Base-by-base conservation (phyloP, 2,113 vertebrate genomes). In the Etia nguti region DNA sequence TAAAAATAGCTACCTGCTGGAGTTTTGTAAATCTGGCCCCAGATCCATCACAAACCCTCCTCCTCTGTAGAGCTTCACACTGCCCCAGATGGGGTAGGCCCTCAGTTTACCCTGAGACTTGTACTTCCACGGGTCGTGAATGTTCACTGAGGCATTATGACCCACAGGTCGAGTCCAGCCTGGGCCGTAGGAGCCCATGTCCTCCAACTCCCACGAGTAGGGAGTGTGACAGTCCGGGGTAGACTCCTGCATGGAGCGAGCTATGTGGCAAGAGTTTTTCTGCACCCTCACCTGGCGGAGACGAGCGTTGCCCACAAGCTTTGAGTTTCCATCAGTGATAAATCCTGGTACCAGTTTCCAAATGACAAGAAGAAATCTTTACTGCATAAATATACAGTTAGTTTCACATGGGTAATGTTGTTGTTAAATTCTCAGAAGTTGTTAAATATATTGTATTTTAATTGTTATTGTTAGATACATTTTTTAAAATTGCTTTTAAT, bases 271-370 rank as follows among this genome's bases (percentile, higher is more conserved):
- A 20, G 96, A 97, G 86, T 94, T 92, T 86, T 95, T 96, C 89
- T 85, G 96, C 79, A 99, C 97, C 90, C 98, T 97, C 79, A 98
- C 95, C 95, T 99, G 98, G 36, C 97, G 97, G 83, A 99, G 94
- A 84, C 97, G 97, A 65, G 97, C 97, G 9, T 96, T 97, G 10
- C 98, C 98, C 70, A 99, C 97, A 87, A 99, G 94, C 92, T 97
- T 99, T 83, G 98, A 97, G 87, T 99, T 99, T 90, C 98, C 98
- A 83, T 99, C 98, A 29, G 98, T 99, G 92, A 99, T 96, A 90
- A 99, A 99, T 70, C 98, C 98, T 99, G 57, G 62, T 73, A 79
- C 10, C 65, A 16, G 84, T 24, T 26, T 59, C 83, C 16, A 86
- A 24, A 85, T n/a, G n/a, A 68, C 34, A 85, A 38, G 3, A 80